Evolutionary conservation across 1,140 invertebrate genomes (phyloP), one percentile per base, ranked within the genome.

Genomic region (Drosophila trapezifrons): DNA sequence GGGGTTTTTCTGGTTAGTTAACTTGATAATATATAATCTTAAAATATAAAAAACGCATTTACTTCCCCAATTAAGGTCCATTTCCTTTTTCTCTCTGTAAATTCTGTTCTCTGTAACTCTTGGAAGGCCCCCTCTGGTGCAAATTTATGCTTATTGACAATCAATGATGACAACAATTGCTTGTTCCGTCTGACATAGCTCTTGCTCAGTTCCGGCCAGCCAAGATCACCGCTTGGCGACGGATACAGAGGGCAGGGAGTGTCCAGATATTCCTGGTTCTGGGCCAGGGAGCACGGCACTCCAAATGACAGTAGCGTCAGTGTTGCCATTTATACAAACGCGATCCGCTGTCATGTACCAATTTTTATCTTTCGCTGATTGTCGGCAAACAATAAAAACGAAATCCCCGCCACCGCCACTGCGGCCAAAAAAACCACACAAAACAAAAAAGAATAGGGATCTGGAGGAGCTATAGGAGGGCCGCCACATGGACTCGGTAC

Each of bases 61-160:
- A 32, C 9, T 2, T 32, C 9, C 29, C 10, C 29, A 32, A 10
- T 12, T 32, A 32, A 29, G 29, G 9, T 0, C 29, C 4, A 7
- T 27, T 27, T 5, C 27, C 7, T n/a, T n/a, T n/a, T 29, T 32
- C 20, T 4, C 29, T 52, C 29, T 52, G 29, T 52, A 52, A 35
- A 52, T 38, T 52, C 37, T 27, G 40, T 13, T 18, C 35, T 43
- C 18, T 60, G 60, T 29, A 51, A 42, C 7, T 12, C 49, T 38
- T 38, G 25, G 12, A 59, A 59, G 79, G 74, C 87, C 80, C 84
- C 83, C 81, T 80, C 80, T 70, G 84, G 84, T 80, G 84, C 81
- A 91, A 89, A 91, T 91, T 91, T 91, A 91, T 91, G 90, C 89
- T 91, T 89, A 91, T 91, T 90, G 89, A 86, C 81, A 89, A 91